These are phyloP conservation scores for Drosophila quinaria DNA, from an alignment of 2,888 invertebrate genomes.

Conservation along the genomic window DNA sequence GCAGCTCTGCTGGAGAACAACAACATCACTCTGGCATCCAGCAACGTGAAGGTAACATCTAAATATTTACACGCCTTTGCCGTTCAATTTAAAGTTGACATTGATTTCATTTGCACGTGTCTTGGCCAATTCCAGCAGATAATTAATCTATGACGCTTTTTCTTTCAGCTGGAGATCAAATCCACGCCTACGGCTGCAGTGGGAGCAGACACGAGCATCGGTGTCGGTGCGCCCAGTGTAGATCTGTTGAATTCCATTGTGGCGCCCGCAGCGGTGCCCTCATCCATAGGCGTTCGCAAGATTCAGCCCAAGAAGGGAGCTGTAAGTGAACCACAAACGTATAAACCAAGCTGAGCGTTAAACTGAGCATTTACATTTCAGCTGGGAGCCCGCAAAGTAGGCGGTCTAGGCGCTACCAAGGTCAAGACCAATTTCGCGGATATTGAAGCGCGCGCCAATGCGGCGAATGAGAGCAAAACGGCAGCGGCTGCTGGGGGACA, in stretches of 20 bases:
- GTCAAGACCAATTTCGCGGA: conserved; percentile 98
- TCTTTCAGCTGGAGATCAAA: conserved; percentile 69
- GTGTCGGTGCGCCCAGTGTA: conserved; percentile 82
- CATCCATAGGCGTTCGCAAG: conserved; percentile 91
- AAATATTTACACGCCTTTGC: conserved; percentile 31
- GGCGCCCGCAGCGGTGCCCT: conserved; percentile 86
- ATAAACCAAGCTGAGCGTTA: background rate
- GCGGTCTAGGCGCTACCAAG: conserved; percentile 96
- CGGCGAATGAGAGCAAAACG: conserved; percentile 91
- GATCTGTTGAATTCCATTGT: conserved; percentile 83
- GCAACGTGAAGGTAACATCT: conserved; percentile 86
- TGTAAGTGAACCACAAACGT: conserved; percentile 86
- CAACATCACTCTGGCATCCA: conserved; percentile 83
- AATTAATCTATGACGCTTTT: conserved; percentile 1
- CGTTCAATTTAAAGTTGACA: conserved; percentile 32
- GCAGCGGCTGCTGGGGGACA: conserved; percentile 59
- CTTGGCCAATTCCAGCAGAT: too few species aligned
- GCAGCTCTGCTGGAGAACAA: conserved; percentile 84
- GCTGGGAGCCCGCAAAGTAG: conserved; percentile 92
- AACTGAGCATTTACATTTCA: conserved; percentile 79
- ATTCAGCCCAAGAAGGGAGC: conserved; percentile 89
- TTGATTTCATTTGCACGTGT: conserved; percentile 11
- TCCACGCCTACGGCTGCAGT: conserved; percentile 35
- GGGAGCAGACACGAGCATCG: conserved; percentile 25
- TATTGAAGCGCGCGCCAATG: conserved; percentile 95